These are phyloP conservation scores for Epinotia nisella DNA, from an alignment of 2,888 invertebrate genomes.

Conservation along the genomic window DNA sequence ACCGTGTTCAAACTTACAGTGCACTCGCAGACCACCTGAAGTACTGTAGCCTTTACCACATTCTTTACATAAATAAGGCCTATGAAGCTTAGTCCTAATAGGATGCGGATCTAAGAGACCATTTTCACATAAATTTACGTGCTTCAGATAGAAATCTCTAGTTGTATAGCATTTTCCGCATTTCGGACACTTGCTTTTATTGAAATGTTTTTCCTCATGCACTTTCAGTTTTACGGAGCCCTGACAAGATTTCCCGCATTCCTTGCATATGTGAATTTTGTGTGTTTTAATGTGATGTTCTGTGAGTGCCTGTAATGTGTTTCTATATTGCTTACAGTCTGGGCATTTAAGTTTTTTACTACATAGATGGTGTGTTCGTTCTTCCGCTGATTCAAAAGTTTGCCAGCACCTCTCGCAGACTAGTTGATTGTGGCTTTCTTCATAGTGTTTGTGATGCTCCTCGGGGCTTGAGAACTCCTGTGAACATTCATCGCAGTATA, in stretches of 20 bases:
- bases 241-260: constrained; percentile 70
- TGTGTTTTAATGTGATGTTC: constrained; percentile 63
- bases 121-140: constrained; percentile 70
- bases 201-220: constrained; percentile 72
- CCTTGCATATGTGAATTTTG: constrained; percentile 63
- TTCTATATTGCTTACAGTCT: constrained; percentile 58
- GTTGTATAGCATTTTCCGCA: constrained; percentile 74
- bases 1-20: constrained; percentile 72
- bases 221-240: constrained; percentile 63
- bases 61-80: constrained; percentile 63
- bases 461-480: constrained; percentile 53
- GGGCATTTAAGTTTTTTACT: constrained; percentile 60
- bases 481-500: constrained; percentile 59
- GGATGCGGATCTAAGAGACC: constrained; percentile 72
- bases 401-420: constrained; percentile 66
- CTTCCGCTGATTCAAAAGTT: constrained; percentile 53
- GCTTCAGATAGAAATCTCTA: constrained; percentile 68
- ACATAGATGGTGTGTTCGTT: constrained; percentile 57
- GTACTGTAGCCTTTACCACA: constrained; percentile 76
- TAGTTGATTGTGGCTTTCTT: constrained; percentile 55
- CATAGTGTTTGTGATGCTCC: constrained; percentile 62
- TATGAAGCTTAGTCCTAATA: constrained; percentile 63
- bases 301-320: constrained; percentile 60
- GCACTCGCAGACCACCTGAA: constrained; percentile 71
- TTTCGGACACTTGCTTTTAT: constrained; percentile 69